A percentile compares a stretch with the other conserved stretches of the same genome.
Conservation (phyloP, 2,113 vertebrate genomes). For the Scopus umbretta region DNA sequence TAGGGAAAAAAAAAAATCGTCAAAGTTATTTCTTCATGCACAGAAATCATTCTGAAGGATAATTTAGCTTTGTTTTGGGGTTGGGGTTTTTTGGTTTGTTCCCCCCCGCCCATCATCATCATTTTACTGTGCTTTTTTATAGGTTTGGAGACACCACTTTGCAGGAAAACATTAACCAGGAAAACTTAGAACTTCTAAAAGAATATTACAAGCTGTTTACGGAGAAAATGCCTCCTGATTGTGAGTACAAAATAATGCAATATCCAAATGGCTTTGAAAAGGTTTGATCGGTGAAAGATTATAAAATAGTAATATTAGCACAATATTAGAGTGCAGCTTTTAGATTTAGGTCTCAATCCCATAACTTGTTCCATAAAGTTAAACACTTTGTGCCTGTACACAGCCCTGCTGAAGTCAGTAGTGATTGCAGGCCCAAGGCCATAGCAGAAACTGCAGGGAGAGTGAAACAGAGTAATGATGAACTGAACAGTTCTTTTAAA, state of each 20-base stretch:
- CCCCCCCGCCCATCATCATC: too few relatives aligned
- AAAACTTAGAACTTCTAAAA: slow-evolving; percentile 90
- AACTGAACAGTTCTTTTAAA: not conserved
- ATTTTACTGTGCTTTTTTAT: slow-evolving; percentile 8
- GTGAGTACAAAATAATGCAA: slow-evolving; percentile 76
- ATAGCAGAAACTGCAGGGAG: not conserved
- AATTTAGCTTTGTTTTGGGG: not conserved
- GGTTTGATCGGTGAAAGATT: not conserved
- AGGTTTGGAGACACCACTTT: slow-evolving; percentile 97
- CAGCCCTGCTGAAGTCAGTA: not conserved
- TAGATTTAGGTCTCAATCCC: not conserved
- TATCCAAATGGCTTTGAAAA: not conserved
- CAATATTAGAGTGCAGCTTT: not conserved
- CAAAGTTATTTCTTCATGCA: not conserved
- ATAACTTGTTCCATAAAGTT: not conserved
- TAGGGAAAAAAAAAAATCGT: not conserved
- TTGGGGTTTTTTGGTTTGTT: not conserved
- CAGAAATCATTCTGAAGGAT: not conserved
- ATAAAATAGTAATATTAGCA: not conserved
- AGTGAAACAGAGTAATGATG: not conserved
- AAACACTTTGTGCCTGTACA: not conserved
- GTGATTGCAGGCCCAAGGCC: not conserved
- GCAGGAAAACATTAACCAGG: slow-evolving; percentile 96
- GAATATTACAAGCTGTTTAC: slow-evolving; percentile 89
- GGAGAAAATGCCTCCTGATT: slow-evolving; percentile 89